These are phyloP conservation scores for Eulithis testata DNA, from an alignment of 2,888 invertebrate genomes.

Conservation along the genomic window DNA sequence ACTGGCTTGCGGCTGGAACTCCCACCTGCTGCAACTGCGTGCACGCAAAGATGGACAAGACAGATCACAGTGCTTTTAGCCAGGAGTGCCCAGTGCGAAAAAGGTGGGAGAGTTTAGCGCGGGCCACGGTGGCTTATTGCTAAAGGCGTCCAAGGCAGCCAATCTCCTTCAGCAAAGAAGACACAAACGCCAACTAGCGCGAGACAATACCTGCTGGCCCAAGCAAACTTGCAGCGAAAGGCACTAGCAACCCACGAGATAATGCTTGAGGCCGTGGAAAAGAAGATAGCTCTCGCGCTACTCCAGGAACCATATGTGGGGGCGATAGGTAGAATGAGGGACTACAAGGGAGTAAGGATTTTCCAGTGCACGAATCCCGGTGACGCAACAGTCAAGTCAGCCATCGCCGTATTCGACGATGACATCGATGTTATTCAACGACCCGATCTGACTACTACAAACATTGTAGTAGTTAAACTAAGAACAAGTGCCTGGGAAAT, in stretches of 20 bases:
- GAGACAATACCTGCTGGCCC: background rate
- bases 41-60: no score
- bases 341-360: background rate
- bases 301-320: background rate
- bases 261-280: background rate
- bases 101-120: no score
- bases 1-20: no score
- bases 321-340: background rate
- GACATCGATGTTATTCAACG: background rate
- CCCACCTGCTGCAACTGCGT: no score
- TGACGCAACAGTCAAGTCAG: background rate
- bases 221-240: background rate
- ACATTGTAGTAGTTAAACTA: background rate
- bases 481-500: slow-evolving; percentile 6
- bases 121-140: no score
- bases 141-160: no score
- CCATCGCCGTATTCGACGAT: background rate
- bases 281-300: background rate
- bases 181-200: background rate
- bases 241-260: background rate
- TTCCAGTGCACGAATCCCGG: background rate
- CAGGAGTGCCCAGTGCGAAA: no score
- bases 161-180: background rate
- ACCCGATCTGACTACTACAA: background rate
- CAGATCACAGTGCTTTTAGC: no score